Conservation (phyloP, 2,888 invertebrate species). For the Galerucella calmariensis region DNA sequence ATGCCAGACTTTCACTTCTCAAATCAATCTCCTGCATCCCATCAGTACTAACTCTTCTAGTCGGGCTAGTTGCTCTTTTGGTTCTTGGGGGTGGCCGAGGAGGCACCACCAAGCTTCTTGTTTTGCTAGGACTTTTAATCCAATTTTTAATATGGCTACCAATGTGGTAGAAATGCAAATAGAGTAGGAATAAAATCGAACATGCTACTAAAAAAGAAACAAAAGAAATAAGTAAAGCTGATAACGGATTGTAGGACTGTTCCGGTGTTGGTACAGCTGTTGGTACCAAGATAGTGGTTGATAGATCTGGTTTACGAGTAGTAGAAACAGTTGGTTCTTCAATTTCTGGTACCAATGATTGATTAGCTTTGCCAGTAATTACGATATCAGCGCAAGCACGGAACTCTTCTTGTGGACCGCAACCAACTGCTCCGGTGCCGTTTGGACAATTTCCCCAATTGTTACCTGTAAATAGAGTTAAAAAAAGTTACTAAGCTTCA, state of each 20-base stretch:
- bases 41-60: conserved; percentile 18
- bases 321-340: conserved; percentile 51
- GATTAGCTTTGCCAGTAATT: conserved; percentile 70
- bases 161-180: conserved; percentile 81
- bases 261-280: conserved; percentile 52
- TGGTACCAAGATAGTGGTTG: conserved; percentile 59
- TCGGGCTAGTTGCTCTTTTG: conserved; percentile 47
- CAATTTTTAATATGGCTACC: conserved; percentile 75
- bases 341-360: conserved; percentile 63
- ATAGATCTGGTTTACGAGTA: conserved; percentile 50
- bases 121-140: conserved; percentile 57
- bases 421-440: conserved; percentile 83
- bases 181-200: conserved; percentile 74
- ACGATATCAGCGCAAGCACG: conserved; percentile 85
- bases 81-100: conserved; percentile 58
- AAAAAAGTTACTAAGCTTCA: conserved; percentile 1
- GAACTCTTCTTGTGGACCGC: conserved; percentile 90
- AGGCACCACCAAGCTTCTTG: conserved; percentile 19
- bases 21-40: conserved; percentile 53
- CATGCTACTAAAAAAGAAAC: conserved; percentile 75
- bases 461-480: conserved; percentile 64
- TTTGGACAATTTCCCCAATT: conserved; percentile 84
- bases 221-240: conserved; percentile 72
- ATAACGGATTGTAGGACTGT: conserved; percentile 65
- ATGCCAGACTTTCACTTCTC: conserved; percentile 48